A percentile compares a stretch with the other conserved stretches of the same genome.
Evolutionary conservation across 2,113 vertebrate genomes (phyloP).

Genomic region (Pangasianodon hypophthalmus): DNA sequence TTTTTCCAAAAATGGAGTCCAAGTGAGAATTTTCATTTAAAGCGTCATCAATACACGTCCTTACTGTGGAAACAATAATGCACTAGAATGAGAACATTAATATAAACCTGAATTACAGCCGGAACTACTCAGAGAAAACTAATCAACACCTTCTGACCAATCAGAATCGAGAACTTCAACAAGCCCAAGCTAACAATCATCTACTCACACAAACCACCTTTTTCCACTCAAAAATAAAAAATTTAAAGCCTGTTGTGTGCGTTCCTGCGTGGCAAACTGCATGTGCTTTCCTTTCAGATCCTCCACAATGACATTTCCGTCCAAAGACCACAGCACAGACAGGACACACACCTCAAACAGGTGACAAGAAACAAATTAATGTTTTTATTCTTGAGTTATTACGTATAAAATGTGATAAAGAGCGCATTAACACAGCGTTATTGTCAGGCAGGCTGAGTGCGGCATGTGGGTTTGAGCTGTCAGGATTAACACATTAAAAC

Average conservation of each 20-base stretch:
- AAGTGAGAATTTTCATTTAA: background rate
- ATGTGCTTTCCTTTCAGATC: background rate
- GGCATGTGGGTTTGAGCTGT: background rate
- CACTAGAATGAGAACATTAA: background rate
- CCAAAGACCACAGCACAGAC: background rate
- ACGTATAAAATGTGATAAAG: background rate
- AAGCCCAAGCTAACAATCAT: background rate
- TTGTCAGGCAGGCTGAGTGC: background rate
- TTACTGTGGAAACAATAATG: background rate
- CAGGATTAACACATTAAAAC: background rate
- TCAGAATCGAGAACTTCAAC: background rate
- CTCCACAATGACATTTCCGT: background rate
- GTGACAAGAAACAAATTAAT: background rate
- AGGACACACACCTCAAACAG: background rate
- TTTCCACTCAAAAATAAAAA: background rate
- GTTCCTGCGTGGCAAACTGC: background rate
- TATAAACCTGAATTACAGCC: background rate
- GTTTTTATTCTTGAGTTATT: background rate
- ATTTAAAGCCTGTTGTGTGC: background rate
- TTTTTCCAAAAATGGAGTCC: background rate
- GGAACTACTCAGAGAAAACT: background rate
- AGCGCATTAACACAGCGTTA: background rate
- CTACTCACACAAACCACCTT: background rate
- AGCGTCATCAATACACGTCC: background rate
- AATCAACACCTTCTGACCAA: background rate